Evolutionary conservation across 2,113 vertebrate genomes (phyloP).

Genomic region (Petromus typicus): DNA sequence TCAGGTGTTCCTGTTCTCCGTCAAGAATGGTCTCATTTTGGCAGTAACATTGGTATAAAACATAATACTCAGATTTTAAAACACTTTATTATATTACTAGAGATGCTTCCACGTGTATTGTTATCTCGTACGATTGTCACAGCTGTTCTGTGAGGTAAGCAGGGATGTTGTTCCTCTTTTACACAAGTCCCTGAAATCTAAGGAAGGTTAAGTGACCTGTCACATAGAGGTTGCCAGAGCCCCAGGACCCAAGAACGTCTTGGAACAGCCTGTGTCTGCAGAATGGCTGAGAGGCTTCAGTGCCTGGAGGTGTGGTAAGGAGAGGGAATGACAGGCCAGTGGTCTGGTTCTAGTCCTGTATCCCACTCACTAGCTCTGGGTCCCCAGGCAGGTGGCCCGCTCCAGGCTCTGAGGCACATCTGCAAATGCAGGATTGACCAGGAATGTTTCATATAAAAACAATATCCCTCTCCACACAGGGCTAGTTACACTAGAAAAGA

Average conservation of each 20-base stretch:
- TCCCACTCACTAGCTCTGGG: not conserved
- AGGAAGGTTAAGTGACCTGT: not conserved
- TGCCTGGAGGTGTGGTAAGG: not conserved
- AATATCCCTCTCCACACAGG: not conserved
- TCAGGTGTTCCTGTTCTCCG: not conserved
- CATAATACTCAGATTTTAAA: not conserved
- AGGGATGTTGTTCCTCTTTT: not conserved
- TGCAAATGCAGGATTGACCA: not conserved
- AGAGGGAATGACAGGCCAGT: accelerated
- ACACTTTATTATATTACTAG: not conserved
- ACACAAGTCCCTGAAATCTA: not conserved
- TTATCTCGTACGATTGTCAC: not conserved
- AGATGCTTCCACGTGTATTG: not conserved
- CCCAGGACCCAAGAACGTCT: not conserved
- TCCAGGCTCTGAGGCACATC: not conserved
- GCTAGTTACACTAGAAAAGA: not conserved
- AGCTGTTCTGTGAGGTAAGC: not conserved
- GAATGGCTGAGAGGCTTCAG: not conserved
- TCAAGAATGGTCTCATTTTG: not conserved
- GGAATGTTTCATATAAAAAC: not conserved
- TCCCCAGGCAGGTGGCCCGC: not conserved
- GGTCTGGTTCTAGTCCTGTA: not conserved
- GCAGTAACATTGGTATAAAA: not conserved
- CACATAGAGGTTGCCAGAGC: not conserved
- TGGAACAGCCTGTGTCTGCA: not conserved